These are phyloP conservation scores for Morpho deidamia DNA, from an alignment of 2,888 invertebrate genomes.

Conservation along the genomic window DNA sequence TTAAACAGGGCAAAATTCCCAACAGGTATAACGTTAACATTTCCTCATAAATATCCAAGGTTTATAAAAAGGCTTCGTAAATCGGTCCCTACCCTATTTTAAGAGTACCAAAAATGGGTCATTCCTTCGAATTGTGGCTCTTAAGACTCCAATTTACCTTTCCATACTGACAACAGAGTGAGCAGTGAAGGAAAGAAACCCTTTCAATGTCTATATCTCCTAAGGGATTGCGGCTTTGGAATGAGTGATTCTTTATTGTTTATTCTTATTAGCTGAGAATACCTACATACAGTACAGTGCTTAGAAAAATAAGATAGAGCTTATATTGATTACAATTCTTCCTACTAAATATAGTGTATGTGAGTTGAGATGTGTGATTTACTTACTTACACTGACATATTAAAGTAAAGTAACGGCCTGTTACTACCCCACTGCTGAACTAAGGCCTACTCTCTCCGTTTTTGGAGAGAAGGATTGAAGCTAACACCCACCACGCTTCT, in stretches of 20 bases:
- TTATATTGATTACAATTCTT: too few species aligned
- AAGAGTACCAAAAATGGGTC: conserved; percentile 7
- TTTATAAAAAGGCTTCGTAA: conserved; percentile 2
- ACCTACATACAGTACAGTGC: too few species aligned
- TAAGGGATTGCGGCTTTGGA: background rate
- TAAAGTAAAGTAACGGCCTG: too few species aligned
- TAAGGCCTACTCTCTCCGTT: too few species aligned
- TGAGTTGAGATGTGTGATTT: background rate
- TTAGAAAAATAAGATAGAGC: too few species aligned
- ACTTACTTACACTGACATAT: too few species aligned
- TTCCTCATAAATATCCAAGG: conserved; percentile 5
- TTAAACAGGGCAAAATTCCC: too few species aligned
- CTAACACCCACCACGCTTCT: too few species aligned
- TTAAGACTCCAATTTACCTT: conserved; percentile 6
- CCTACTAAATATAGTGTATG: background rate
- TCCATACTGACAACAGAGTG: conserved; percentile 1
- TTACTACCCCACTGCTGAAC: too few species aligned
- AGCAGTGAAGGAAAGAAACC: background rate
- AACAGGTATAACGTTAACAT: background rate
- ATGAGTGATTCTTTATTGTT: background rate
- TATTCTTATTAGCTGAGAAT: too few species aligned
- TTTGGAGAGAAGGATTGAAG: too few species aligned
- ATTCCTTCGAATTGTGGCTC: conserved; percentile 6
- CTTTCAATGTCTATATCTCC: background rate
- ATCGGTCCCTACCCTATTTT: conserved; percentile 7